Conservation (phyloP, 2,888 invertebrate genomes). For the Temnothorax unifasciatus region DNA sequence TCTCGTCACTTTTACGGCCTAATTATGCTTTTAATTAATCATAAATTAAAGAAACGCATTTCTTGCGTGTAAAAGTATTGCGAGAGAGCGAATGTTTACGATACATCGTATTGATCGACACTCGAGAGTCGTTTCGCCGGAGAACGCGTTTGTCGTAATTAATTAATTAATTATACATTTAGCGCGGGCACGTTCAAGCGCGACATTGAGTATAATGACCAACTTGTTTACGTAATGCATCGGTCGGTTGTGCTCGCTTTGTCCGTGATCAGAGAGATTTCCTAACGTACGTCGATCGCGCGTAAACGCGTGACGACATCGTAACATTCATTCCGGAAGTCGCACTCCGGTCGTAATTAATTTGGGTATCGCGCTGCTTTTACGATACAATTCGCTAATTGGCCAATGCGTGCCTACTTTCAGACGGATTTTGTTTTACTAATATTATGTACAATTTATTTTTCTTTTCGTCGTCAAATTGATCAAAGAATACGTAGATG, state of each 20-base stretch:
- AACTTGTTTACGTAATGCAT: slow-evolving; percentile 33
- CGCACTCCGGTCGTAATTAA: not conserved
- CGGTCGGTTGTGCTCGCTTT: not conserved
- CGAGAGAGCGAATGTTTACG: not conserved
- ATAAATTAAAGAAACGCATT: not conserved
- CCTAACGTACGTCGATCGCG: slow-evolving; percentile 40
- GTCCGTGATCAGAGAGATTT: slow-evolving; percentile 43
- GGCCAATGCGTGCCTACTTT: not conserved
- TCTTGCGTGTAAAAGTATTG: not conserved
- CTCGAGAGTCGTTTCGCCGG: not conserved
- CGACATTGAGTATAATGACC: slow-evolving; percentile 44
- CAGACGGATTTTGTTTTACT: not conserved
- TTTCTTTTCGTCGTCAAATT: not conserved
- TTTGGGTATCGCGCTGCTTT: not conserved
- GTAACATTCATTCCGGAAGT: slow-evolving; percentile 49
- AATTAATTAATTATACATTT: slow-evolving; percentile 41
- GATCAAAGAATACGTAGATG: not conserved
- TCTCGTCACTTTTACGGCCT: not conserved
- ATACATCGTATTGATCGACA: not conserved
- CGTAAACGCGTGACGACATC: slow-evolving; percentile 38
- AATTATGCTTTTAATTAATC: not conserved
- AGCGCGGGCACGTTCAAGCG: not conserved
- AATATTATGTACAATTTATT: not conserved
- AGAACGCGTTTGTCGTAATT: not conserved
- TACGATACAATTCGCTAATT: slow-evolving; percentile 7